Percentiles rank a stretch among this genome's conserved stretches.
Conservation (phyloP, 2,113 vertebrate genomes). For the Sceloporus tristichus region DNA sequence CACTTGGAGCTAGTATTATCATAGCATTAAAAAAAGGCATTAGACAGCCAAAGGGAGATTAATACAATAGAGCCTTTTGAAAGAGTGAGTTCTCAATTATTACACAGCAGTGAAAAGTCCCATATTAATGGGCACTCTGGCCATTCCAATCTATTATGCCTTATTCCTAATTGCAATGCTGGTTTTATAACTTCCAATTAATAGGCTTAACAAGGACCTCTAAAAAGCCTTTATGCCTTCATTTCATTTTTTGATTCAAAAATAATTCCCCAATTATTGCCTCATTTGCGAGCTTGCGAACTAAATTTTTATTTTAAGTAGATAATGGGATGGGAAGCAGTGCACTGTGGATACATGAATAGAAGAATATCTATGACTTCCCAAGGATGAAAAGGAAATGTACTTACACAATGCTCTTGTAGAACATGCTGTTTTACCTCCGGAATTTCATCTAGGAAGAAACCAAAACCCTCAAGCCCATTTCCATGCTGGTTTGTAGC, state of each 20-base stretch:
- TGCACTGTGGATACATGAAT: slow-evolving; percentile 5
- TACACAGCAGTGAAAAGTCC: slow-evolving; percentile 27
- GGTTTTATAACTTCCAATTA: slow-evolving; percentile 45
- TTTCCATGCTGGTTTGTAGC: neutral
- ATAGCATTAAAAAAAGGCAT: neutral
- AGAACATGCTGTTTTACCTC: neutral
- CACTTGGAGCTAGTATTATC: neutral
- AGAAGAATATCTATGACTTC: neutral
- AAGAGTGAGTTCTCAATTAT: slow-evolving; percentile 31
- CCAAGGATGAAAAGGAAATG: neutral
- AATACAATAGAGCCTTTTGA: slow-evolving; percentile 16
- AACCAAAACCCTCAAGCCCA: neutral
- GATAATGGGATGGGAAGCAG: neutral
- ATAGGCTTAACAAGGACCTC: slow-evolving; percentile 12
- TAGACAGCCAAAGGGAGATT: neutral
- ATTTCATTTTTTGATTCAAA: slow-evolving; percentile 37
- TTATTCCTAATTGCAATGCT: slow-evolving; percentile 26
- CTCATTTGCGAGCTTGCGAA: slow-evolving; percentile 37
- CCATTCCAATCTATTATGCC: slow-evolving; percentile 25
- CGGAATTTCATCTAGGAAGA: neutral
- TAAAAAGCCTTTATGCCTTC: slow-evolving; percentile 26
- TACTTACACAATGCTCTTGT: neutral
- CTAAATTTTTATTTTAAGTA: slow-evolving; percentile 39
- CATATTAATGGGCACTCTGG: slow-evolving; percentile 23
- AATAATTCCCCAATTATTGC: slow-evolving; percentile 40